Evolutionary conservation across 1,140 invertebrate genomes (phyloP).

Genomic region (Limonius californicus): DNA sequence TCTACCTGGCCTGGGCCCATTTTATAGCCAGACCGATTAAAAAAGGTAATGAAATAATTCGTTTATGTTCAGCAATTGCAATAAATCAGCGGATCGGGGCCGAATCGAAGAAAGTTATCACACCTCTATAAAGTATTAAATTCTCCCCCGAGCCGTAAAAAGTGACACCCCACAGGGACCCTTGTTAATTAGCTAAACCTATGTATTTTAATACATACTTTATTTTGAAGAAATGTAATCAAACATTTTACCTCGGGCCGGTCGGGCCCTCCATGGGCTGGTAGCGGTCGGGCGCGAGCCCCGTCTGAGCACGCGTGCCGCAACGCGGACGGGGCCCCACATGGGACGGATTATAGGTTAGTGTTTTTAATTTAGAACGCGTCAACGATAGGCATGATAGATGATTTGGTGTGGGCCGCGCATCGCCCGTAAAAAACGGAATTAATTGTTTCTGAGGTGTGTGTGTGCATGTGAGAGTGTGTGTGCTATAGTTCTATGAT

Average conservation of each 20-base stretch:
- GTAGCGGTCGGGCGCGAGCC: constrained; percentile 5
- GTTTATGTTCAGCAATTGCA: constrained; percentile 1
- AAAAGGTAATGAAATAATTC: neutral
- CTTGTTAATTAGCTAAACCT: constrained; percentile 29
- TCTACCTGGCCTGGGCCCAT: neutral
- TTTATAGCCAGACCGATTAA: neutral
- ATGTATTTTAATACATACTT: constrained; percentile 28
- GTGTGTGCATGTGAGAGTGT: constrained; percentile 24
- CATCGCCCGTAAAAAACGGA: constrained; percentile 42
- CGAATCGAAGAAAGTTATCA: constrained; percentile 14
- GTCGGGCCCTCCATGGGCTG: constrained; percentile 17
- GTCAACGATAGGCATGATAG: constrained; percentile 47
- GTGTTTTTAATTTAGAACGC: constrained; percentile 47
- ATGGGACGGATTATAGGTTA: constrained; percentile 30
- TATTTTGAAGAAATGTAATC: constrained; percentile 33
- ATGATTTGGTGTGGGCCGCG: constrained; percentile 45
- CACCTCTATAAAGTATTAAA: constrained; percentile 22
- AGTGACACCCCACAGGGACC: constrained; percentile 28
- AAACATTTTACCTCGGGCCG: constrained; percentile 28
- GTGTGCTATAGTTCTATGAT: constrained; percentile 36
- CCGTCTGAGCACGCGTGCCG: constrained; percentile 4
- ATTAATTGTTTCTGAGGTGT: constrained; percentile 47
- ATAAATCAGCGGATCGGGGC: neutral
- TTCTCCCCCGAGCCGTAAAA: constrained; percentile 23
- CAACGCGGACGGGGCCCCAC: constrained; percentile 15